Evolutionary conservation across 2,797 vertebrate genomes (phyloP).

Genomic region (Gallirallus australis): DNA sequence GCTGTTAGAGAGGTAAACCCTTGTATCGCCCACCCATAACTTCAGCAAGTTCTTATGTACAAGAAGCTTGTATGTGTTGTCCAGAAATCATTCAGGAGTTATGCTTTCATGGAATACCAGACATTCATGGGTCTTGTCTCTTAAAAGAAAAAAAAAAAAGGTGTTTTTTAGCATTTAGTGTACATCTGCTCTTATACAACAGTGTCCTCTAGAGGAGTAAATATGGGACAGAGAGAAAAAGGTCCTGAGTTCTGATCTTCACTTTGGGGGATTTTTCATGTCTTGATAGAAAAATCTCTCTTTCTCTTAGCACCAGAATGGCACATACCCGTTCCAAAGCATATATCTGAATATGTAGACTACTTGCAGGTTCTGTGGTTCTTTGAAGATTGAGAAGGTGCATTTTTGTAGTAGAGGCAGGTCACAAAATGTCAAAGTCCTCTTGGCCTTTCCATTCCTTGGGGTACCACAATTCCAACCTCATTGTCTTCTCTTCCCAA

Average conservation of each 20-base stretch:
- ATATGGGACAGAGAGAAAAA: not conserved
- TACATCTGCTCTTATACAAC: slow-evolving; percentile 25
- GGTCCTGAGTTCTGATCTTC: not conserved
- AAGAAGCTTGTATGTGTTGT: not conserved
- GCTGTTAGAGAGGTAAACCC: not conserved
- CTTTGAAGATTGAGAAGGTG: not conserved
- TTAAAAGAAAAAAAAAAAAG: not conserved
- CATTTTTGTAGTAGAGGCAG: not conserved
- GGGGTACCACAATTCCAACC: not conserved
- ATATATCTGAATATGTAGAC: not conserved
- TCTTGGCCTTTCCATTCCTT: not conserved
- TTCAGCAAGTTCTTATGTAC: not conserved
- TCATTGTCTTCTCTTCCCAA: not conserved
- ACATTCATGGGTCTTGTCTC: not conserved
- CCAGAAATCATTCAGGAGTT: not conserved
- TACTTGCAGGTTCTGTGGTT: not conserved
- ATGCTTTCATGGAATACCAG: not conserved
- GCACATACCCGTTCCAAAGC: not conserved
- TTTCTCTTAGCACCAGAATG: not conserved
- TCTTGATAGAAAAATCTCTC: not conserved
- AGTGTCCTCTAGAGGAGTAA: slow-evolving; percentile 39
- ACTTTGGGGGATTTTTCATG: not conserved
- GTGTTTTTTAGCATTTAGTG: not conserved
- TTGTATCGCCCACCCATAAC: not conserved
- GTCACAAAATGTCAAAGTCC: not conserved